These are phyloP conservation scores for Anas bahamensis DNA, from an alignment of 2,797 vertebrate genomes.

Conservation along the genomic window DNA sequence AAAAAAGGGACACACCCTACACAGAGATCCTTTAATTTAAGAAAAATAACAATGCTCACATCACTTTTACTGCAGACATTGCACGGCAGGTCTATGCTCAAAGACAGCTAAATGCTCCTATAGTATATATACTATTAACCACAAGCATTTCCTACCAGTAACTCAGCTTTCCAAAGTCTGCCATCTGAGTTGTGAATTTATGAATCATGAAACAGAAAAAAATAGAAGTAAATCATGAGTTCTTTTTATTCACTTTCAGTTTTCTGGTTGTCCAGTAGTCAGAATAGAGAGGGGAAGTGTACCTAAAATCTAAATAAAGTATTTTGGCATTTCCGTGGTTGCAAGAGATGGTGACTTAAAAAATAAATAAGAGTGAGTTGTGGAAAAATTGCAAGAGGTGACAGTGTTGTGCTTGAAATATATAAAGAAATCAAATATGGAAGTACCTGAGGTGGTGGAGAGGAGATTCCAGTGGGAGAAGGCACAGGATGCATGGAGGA, in stretches of 20 bases:
- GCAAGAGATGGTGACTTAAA: not conserved
- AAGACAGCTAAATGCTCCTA: not conserved
- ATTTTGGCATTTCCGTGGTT: not conserved
- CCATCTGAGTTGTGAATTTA: not conserved
- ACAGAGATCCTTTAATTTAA: not conserved
- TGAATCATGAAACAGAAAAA: not conserved
- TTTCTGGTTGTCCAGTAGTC: not conserved
- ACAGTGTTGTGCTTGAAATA: not conserved
- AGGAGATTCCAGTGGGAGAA: not conserved
- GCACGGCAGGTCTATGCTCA: not conserved
- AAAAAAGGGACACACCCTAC: not conserved
- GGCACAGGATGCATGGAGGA: not conserved
- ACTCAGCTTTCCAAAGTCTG: not conserved
- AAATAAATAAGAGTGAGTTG: not conserved
- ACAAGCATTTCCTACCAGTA: not conserved
- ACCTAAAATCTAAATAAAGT: not conserved
- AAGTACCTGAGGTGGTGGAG: not conserved
- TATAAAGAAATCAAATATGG: too few relatives aligned
- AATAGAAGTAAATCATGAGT: not conserved
- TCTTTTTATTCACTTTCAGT: not conserved
- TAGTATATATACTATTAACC: not conserved
- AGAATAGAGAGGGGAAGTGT: not conserved
- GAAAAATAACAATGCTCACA: not conserved
- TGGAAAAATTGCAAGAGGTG: not conserved
- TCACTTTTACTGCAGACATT: not conserved